Conservation (phyloP, 2,888 invertebrate genomes). For the Xanthia icteritia region DNA sequence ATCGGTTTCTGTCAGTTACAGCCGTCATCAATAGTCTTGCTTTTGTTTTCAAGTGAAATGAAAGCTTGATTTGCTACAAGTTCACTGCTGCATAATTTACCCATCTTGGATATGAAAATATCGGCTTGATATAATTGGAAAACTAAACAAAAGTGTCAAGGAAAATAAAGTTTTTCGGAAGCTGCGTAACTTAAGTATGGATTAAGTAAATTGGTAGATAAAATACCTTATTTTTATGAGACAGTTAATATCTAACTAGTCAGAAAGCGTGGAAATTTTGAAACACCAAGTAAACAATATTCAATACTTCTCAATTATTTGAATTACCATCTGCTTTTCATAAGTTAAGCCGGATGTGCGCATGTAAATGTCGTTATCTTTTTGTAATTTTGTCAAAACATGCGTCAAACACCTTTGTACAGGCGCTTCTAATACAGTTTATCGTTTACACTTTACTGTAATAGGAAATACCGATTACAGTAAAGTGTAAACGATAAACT, state of each 20-base stretch:
- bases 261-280: slow-evolving; percentile 8
- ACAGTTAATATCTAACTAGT: neutral
- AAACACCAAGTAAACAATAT: slow-evolving; percentile 23
- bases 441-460: neutral
- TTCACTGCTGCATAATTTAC: neutral
- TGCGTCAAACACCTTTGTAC: slow-evolving; percentile 36
- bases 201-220: neutral
- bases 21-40: neutral
- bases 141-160: neutral
- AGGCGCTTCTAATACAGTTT: neutral
- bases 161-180: neutral
- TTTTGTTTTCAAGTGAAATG: no score
- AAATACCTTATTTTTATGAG: no score
- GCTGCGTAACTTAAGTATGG: neutral
- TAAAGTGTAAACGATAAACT: no score
- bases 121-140: neutral
- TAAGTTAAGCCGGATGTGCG: slow-evolving; percentile 48
- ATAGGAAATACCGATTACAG: no score
- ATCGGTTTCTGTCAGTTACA: neutral
- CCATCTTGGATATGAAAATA: neutral
- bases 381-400: slow-evolving; percentile 42
- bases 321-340: slow-evolving; percentile 42
- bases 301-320: slow-evolving; percentile 20
- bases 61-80: neutral
- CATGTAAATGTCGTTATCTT: slow-evolving; percentile 41